Conservation (phyloP, 2,888 invertebrate species). For the Drosophila pseudotakahashii region DNA sequence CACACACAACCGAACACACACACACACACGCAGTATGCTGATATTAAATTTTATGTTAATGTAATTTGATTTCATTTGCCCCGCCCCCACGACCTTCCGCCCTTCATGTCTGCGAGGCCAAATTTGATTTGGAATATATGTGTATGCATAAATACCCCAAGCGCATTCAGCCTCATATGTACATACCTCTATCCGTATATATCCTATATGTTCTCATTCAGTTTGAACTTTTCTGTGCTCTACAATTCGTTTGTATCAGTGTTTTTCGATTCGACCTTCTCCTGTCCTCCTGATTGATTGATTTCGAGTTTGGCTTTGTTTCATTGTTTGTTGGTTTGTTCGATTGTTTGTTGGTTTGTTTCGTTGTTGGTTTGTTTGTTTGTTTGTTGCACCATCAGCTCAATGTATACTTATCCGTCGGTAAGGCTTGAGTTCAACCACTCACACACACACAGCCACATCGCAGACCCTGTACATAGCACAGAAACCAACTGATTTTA, state of each 20-base stretch:
- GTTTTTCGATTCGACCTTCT: slow-evolving; percentile 20
- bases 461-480: slow-evolving; percentile 43
- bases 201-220: slow-evolving; percentile 23
- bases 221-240: slow-evolving; percentile 27
- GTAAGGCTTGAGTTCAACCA: slow-evolving; percentile 30
- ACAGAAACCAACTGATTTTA: slow-evolving; percentile 18
- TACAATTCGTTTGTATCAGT: slow-evolving; percentile 26
- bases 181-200: slow-evolving; percentile 15
- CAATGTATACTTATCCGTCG: slow-evolving; percentile 23
- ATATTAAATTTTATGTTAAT: slow-evolving; percentile 71
- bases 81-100: slow-evolving; percentile 1
- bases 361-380: slow-evolving; percentile 52
- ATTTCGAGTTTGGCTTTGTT: slow-evolving; percentile 35
- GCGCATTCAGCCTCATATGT: slow-evolving; percentile 39
- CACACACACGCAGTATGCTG: slow-evolving; percentile 46
- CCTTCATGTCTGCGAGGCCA: slow-evolving; percentile 19
- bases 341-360: slow-evolving; percentile 49
- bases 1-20: slow-evolving; percentile 10
- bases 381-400: slow-evolving; percentile 56
- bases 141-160: slow-evolving; percentile 14
- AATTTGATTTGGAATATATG: slow-evolving; percentile 50
- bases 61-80: slow-evolving; percentile 63
- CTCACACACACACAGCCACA: slow-evolving; percentile 12
- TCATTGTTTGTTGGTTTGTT: slow-evolving; percentile 40
- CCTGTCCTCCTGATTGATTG: slow-evolving; percentile 39